These are phyloP conservation scores for Tragelaphus strepsiceros DNA, from an alignment of 2,113 vertebrate genomes.

Conservation along the genomic window DNA sequence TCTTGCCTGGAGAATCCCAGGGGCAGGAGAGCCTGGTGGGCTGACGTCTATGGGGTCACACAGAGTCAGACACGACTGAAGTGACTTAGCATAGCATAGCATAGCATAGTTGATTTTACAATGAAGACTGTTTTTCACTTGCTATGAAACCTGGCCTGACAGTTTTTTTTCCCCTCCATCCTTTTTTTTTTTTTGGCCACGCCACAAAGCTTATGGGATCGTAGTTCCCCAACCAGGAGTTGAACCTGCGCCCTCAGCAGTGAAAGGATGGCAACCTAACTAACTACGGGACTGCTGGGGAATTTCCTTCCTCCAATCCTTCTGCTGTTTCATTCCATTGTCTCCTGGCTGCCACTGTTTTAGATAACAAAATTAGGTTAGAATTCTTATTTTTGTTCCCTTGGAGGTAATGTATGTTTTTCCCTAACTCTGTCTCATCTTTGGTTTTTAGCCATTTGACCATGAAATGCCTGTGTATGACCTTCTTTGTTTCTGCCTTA, in stretches of 20 bases:
- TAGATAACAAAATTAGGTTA: background rate
- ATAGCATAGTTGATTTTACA: background rate
- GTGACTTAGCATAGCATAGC: too few species aligned
- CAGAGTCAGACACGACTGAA: too few species aligned
- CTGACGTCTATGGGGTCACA: too few species aligned
- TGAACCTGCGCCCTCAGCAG: rapidly evolving
- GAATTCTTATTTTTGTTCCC: background rate
- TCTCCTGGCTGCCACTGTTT: background rate
- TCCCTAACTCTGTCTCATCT: background rate
- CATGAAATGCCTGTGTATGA: background rate
- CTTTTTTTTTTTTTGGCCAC: background rate
- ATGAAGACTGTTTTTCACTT: background rate
- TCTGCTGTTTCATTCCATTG: background rate
- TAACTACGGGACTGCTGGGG: background rate
- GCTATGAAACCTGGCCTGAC: background rate
- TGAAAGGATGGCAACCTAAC: background rate
- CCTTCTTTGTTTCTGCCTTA: background rate
- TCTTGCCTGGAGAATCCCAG: too few species aligned
- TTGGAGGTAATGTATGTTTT: background rate
- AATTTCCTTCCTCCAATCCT: background rate
- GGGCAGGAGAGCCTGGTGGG: too few species aligned
- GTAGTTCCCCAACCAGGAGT: background rate
- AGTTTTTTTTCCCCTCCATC: background rate
- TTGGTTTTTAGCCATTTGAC: background rate
- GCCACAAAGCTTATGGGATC: background rate